Conservation (phyloP, 2,113 vertebrate genomes). For the Vulpes lagopus region DNA sequence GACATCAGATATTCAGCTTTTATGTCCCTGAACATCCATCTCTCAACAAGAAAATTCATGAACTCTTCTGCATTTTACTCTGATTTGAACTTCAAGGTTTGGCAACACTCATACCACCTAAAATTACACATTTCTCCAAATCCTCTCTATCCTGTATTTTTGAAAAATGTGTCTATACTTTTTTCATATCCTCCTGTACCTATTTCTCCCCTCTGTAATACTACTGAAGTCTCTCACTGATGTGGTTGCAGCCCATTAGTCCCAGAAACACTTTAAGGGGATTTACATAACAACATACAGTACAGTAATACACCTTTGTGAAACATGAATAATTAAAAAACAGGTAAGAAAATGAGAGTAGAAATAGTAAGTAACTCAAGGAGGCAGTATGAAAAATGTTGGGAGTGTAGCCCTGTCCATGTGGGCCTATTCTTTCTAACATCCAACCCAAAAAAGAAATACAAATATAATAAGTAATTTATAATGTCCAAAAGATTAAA, state of each 20-base stretch:
- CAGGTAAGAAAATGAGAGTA: background rate
- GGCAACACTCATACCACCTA: background rate
- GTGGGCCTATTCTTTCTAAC: background rate
- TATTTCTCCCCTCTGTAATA: background rate
- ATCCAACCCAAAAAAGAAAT: background rate
- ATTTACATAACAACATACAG: background rate
- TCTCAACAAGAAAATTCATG: background rate
- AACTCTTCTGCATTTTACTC: background rate
- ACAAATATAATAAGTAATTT: background rate
- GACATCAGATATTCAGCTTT: background rate
- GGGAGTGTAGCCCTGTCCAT: background rate
- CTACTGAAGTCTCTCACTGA: too few species aligned
- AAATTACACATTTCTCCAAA: background rate
- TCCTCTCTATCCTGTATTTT: background rate
- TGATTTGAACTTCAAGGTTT: background rate
- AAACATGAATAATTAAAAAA: background rate
- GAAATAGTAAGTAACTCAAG: background rate
- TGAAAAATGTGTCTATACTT: background rate
- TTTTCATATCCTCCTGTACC: too few species aligned
- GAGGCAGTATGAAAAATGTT: background rate
- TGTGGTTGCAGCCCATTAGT: background rate
- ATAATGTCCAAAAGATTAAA: background rate
- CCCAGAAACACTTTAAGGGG: background rate
- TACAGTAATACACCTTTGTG: background rate
- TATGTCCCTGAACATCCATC: background rate